A percentile compares a stretch with the other conserved stretches of the same genome.
Conservation (phyloP, 2,797 vertebrate species). For the Neomorphus geoffroyi region DNA sequence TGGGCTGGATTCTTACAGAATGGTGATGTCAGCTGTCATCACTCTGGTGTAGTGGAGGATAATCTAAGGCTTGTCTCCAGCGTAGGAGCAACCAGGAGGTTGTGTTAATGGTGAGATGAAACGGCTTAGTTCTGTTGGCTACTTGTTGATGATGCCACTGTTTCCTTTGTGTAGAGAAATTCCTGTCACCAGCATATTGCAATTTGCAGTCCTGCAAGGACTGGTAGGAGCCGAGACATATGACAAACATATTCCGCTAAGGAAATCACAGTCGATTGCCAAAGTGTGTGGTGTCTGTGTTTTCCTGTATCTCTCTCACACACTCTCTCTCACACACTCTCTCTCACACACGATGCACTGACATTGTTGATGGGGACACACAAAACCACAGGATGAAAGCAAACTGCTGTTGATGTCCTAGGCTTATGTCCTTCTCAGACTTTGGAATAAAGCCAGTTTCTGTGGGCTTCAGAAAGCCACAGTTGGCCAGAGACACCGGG, state of each 20-base stretch:
- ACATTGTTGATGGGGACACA: neutral
- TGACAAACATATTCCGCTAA: neutral
- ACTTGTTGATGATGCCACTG: conserved; percentile 3
- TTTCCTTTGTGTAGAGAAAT: conserved; percentile 9
- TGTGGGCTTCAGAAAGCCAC: neutral
- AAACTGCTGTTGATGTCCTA: neutral
- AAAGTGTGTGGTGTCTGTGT: neutral
- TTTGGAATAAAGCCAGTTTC: neutral
- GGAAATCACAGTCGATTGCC: neutral
- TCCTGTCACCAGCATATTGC: conserved; percentile 2
- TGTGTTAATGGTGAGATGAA: neutral
- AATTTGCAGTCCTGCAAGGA: neutral
- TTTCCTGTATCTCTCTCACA: neutral
- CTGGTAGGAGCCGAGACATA: neutral
- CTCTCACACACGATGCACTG: too few relatives aligned
- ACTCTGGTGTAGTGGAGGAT: conserved; percentile 22
- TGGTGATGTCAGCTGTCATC: conserved; percentile 65
- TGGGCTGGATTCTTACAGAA: conserved; percentile 18
- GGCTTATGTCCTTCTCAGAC: neutral
- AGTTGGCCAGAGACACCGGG: neutral
- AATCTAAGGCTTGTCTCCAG: conserved; percentile 28
- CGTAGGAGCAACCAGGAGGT: neutral
- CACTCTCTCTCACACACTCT: neutral
- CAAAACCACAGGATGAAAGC: neutral
- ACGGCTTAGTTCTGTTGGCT: neutral